A percentile compares a stretch with the other conserved stretches of the same genome.
phyloP scores from a whole-genome alignment of 2,113 vertebrate species.

The Salvelinus alpinus region DNA sequence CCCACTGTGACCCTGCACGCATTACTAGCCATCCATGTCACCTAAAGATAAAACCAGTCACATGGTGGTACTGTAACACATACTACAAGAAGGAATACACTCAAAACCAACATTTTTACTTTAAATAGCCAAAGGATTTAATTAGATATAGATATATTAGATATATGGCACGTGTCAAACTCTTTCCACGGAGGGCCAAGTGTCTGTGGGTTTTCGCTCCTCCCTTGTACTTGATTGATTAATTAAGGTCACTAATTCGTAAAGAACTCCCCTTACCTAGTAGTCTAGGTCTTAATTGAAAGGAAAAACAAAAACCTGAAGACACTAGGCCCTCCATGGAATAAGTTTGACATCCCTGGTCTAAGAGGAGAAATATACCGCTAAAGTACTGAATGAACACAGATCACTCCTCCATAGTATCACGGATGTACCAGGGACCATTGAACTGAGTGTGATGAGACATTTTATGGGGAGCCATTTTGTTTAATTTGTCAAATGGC shows the following conservation, averaged over 20 bases:
- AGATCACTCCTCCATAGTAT: conserved; percentile 17
- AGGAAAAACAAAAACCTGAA: too few species aligned
- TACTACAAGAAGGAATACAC: conserved; percentile 9
- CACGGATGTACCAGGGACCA: conserved; percentile 6
- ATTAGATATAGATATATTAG: too few species aligned
- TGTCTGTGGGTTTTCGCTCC: too few species aligned
- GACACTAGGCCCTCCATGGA: too few species aligned
- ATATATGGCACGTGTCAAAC: too few species aligned
- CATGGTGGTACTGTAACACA: neutral
- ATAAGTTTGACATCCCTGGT: too few species aligned
- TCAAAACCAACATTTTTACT: neutral
- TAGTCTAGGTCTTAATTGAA: too few species aligned
- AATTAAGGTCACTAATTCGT: too few species aligned
- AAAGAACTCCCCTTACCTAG: too few species aligned
- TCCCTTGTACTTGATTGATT: too few species aligned
- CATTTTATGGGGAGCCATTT: conserved; percentile 27
- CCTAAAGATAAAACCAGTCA: conserved; percentile 52
- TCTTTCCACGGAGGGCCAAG: too few species aligned
- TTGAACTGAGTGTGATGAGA: conserved; percentile 19
- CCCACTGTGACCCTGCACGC: conserved; percentile 65
- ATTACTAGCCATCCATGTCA: conserved; percentile 36
- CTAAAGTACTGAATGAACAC: neutral
- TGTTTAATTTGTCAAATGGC: conserved; percentile 42
- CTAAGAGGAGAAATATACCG: too few species aligned
- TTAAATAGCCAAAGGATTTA: neutral